A percentile compares a stretch with the other conserved stretches of the same genome.
These are phyloP conservation scores for Aplocera efformata DNA, from an alignment of 2,888 invertebrate species.

Conservation along the genomic window DNA sequence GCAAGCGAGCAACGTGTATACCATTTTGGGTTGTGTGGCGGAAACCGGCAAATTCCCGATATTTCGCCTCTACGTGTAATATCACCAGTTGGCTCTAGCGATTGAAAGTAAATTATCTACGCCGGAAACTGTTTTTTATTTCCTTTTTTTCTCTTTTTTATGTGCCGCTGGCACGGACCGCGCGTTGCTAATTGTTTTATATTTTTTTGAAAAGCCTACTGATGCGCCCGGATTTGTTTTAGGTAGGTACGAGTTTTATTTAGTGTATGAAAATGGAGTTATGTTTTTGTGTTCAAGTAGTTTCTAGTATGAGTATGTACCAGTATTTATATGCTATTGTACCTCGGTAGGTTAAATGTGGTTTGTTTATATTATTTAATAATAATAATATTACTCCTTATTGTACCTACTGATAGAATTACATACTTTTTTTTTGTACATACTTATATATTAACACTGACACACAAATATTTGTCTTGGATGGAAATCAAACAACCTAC, in stretches of 20 bases:
- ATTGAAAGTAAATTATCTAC: slow-evolving; percentile 65
- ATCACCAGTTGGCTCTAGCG: slow-evolving; percentile 40
- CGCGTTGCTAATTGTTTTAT: slow-evolving; percentile 26
- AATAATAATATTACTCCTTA: too few relatives aligned
- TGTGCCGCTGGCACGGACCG: slow-evolving; percentile 27
- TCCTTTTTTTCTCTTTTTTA: too few relatives aligned
- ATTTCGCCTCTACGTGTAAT: slow-evolving; percentile 41
- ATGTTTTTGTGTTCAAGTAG: slow-evolving; percentile 9
- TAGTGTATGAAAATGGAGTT: slow-evolving; percentile 11
- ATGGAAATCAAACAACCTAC: too few relatives aligned
- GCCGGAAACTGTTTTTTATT: slow-evolving; percentile 45
- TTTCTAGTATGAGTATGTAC: slow-evolving; percentile 6
- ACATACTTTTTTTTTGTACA: too few relatives aligned
- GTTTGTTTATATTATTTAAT: too few relatives aligned
- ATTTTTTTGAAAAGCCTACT: slow-evolving; percentile 29
- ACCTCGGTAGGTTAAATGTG: too few relatives aligned
- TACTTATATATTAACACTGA: too few relatives aligned
- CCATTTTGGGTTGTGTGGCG: slow-evolving; percentile 9
- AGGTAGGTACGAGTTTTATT: slow-evolving; percentile 38
- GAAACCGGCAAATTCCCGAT: slow-evolving; percentile 16
- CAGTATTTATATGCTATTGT: too few relatives aligned
- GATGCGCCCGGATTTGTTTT: slow-evolving; percentile 44
- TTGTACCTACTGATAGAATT: too few relatives aligned
- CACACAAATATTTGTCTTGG: too few relatives aligned
- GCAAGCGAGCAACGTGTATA: background rate